Percentiles rank a stretch among this genome's conserved stretches.
These are phyloP conservation scores for Leptura quadrifasciata DNA, from an alignment of 2,888 invertebrate species.

Conservation along the genomic window DNA sequence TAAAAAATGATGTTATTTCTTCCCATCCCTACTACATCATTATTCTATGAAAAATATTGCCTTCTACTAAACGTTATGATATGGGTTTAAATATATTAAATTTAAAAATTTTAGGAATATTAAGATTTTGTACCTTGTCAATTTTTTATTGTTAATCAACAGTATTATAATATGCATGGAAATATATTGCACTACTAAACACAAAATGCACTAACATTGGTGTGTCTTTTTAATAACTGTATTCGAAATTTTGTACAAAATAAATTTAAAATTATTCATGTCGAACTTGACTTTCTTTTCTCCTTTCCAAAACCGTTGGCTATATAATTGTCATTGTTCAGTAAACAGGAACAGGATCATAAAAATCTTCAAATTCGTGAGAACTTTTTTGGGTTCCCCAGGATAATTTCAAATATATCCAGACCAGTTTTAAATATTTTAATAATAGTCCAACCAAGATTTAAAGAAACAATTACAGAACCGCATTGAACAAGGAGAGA, in stretches of 20 bases:
- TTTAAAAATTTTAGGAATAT: conserved; percentile 51
- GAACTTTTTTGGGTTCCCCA: too few relatives aligned
- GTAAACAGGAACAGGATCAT: too few relatives aligned
- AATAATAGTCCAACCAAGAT: too few relatives aligned
- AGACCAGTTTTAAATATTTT: too few relatives aligned
- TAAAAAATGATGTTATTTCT: conserved; percentile 17
- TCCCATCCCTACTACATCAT: conserved; percentile 44
- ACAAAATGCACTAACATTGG: conserved; percentile 65
- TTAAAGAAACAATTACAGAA: too few relatives aligned
- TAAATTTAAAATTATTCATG: conserved; percentile 60
- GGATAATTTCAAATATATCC: too few relatives aligned
- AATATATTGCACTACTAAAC: conserved; percentile 67
- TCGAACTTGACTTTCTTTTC: conserved; percentile 24
- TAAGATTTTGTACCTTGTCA: conserved; percentile 64
- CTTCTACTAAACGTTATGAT: conserved; percentile 57
- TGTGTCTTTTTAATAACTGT: conserved; percentile 64
- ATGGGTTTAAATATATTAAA: conserved; percentile 44
- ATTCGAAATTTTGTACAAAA: conserved; percentile 69
- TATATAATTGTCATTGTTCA: too few relatives aligned
- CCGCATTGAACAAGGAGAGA: too few relatives aligned
- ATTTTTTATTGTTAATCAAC: conserved; percentile 57
- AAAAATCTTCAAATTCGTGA: too few relatives aligned
- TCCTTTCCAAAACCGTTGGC: background rate
- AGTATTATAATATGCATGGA: conserved; percentile 54
- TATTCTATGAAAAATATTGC: conserved; percentile 54